Evolutionary conservation across 2,113 vertebrate genomes (phyloP).

Genomic region (Pungitius pungitius): DNA sequence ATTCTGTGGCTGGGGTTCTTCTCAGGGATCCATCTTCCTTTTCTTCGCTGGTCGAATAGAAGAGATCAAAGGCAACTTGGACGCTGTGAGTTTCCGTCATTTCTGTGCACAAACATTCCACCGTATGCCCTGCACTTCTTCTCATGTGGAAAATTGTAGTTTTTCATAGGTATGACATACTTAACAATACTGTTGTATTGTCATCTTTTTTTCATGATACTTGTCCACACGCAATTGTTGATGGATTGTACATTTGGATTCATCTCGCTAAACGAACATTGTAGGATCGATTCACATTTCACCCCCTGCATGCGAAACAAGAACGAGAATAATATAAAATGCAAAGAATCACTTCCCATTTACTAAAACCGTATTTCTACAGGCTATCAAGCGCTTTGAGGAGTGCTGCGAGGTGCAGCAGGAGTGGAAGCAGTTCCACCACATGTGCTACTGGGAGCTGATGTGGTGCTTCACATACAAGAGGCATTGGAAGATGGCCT

Average conservation of each 20-base stretch:
- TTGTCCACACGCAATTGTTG: not conserved
- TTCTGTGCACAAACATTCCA: not conserved
- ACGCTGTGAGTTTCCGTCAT: slow-evolving; percentile 83
- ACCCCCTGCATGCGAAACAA: not conserved
- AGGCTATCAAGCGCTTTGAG: slow-evolving; percentile 91
- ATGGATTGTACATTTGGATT: not conserved
- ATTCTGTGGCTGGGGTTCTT: slow-evolving; percentile 43
- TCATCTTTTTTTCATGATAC: not conserved
- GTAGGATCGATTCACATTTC: not conserved
- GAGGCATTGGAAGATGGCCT: slow-evolving; percentile 97
- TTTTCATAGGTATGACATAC: too few relatives aligned
- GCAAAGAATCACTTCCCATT: not conserved
- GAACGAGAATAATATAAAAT: not conserved
- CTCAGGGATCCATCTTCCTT: slow-evolving; percentile 96
- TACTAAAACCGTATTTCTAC: slow-evolving; percentile 13
- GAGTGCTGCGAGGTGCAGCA: slow-evolving; percentile 97
- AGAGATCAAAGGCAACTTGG: slow-evolving; percentile 95
- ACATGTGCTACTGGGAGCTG: slow-evolving; percentile 99
- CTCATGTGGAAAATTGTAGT: not conserved
- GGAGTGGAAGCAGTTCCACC: slow-evolving; percentile 97
- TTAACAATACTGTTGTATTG: not conserved
- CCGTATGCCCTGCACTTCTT: too few relatives aligned
- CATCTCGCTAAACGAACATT: not conserved
- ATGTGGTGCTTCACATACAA: slow-evolving; percentile 99
- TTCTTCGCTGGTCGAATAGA: slow-evolving; percentile 98